Percentiles rank a stretch among this genome's conserved stretches.
These are phyloP conservation scores for Molossus molossus DNA, from an alignment of 2,797 vertebrate genomes.

Conservation along the genomic window DNA sequence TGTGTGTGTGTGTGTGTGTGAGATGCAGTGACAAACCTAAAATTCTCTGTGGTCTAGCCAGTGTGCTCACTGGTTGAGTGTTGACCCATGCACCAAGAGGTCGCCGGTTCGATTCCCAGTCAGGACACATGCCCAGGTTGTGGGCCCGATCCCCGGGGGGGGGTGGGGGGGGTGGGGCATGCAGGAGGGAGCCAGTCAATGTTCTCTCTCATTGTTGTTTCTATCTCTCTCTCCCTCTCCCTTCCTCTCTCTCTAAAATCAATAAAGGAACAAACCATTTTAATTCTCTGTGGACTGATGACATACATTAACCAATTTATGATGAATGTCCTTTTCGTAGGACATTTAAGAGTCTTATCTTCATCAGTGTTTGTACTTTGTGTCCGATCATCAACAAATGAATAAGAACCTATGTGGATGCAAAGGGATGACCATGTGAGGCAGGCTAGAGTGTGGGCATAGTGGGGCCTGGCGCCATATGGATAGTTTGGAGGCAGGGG, in stretches of 20 bases:
- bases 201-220: too few relatives aligned
- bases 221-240: too few relatives aligned
- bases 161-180: too few relatives aligned
- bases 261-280: too few relatives aligned
- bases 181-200: too few relatives aligned
- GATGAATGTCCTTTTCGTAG: background rate
- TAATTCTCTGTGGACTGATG: background rate
- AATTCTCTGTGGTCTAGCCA: background rate
- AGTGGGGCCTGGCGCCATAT: accelerated
- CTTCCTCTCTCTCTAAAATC: too few relatives aligned
- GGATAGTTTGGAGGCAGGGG: background rate
- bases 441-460: background rate
- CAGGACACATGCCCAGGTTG: too few relatives aligned
- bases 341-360: background rate
- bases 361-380: background rate
- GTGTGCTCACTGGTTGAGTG: too few relatives aligned
- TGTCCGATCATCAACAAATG: background rate
- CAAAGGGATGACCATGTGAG: background rate
- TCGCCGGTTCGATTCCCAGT: too few relatives aligned
- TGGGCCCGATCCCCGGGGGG: too few relatives aligned
- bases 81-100: too few relatives aligned
- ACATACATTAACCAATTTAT: background rate
- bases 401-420: background rate
- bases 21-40: background rate
- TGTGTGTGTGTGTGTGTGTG: background rate